Evolutionary conservation across 35 echinoderm and acorn worm genomes (phyloP), one percentile per base, ranked within the genome.

Genomic region (Hemicentrotus pulcherrimus): DNA sequence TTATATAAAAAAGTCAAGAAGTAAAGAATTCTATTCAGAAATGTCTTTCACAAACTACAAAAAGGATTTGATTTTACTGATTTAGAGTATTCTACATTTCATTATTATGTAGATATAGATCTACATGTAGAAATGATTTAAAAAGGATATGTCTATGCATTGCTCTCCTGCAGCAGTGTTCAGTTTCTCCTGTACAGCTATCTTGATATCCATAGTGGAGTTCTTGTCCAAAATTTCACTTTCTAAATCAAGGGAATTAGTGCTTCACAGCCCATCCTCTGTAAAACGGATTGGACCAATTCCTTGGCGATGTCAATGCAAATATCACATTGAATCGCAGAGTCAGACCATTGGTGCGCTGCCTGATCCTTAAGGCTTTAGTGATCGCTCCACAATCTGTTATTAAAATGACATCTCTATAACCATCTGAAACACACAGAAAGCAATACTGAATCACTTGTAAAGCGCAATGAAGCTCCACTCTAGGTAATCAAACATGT

Each of bases 91-190:
- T n/a, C n/a, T 18, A 78, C 18, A 55, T 14, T 1, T 55, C 15
- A 14, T 55, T 41, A 41, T 41, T 41, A 41, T 41, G 35, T 41
- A 41, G 35, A 41, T 41, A 41, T 41, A 41, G n/a, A 0, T 41
- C 1, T 41, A 41, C 35, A 41, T 55, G 50, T 55, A 13, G 8
- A 15, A 14, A 14, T 55, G 50, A 55, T 28, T 78, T 0, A 50
- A 58, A 93, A 93, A 93, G 91, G 91, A 93, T 93, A 93, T 93
- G 91, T 93, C 91, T 13, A 93, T 93, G 48, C 91, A 93, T 58
- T 93, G 91, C 48, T 93, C 91, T 24, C 91, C 91, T 1, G 91
- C 91, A 8, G 46, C 48, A 31, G 91, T 93, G 47, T 93, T 93
- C 91, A 93, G 30, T 58, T 93, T 93, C 48, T 93, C 91, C 91